Percentiles rank a stretch among this genome's conserved stretches.
Conservation (phyloP, 2,113 vertebrate species). For the Onychostoma macrolepis region DNA sequence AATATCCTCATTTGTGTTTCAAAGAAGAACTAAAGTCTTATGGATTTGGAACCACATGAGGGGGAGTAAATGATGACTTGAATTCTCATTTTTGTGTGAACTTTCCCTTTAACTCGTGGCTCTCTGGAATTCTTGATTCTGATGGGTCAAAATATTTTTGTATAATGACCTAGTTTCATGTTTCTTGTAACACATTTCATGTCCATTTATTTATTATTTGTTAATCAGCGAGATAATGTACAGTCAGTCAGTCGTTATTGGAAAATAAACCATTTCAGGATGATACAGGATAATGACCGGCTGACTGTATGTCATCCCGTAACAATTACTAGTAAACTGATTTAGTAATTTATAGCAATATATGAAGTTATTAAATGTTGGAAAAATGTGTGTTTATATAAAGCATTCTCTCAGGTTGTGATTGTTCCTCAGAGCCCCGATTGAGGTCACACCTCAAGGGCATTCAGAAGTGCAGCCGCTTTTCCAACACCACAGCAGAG, state of each 20-base stretch:
- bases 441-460: constrained; percentile 36
- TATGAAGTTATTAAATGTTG: neutral
- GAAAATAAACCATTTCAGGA: neutral
- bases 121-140: neutral
- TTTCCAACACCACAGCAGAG: constrained; percentile 14
- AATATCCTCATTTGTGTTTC: neutral
- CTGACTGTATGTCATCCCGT: neutral
- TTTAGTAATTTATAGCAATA: neutral
- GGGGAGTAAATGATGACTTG: neutral
- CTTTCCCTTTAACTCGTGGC: neutral
- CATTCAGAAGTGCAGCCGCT: constrained; percentile 23
- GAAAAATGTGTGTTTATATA: neutral
- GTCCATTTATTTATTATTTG: constrained; percentile 1
- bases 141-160: neutral
- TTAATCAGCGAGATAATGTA: neutral
- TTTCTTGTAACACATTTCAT: neutral
- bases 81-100: neutral
- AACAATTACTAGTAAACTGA: neutral
- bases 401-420: neutral
- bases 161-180: neutral
- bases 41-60: neutral
- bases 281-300: neutral
- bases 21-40: neutral
- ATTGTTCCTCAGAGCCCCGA: constrained; percentile 9
- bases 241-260: neutral